phyloP scores from a whole-genome alignment of 2,797 vertebrate genomes.

The Acridotheres tristis region DNA sequence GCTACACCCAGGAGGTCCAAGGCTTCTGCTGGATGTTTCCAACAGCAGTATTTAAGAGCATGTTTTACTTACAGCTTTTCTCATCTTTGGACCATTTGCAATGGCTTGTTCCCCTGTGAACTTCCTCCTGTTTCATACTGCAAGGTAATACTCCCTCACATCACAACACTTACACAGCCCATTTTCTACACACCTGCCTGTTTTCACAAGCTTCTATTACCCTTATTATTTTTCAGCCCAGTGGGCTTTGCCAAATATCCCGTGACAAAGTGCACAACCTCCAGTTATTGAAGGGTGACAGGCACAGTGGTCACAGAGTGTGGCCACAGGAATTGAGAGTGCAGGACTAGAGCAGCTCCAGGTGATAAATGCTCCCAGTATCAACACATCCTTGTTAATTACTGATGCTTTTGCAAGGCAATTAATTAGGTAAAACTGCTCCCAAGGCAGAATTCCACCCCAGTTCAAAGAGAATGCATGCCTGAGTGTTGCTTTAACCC shows the following conservation, averaged over 20 bases:
- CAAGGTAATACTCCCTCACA: not conserved
- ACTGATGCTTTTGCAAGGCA: not conserved
- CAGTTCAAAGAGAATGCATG: not conserved
- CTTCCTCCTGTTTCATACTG: not conserved
- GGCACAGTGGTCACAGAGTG: not conserved
- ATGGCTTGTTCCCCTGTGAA: not conserved
- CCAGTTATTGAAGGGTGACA: not conserved
- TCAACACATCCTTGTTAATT: constrained; percentile 2
- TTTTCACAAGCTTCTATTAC: not conserved
- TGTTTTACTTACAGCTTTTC: not conserved
- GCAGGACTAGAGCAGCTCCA: not conserved
- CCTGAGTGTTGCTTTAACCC: not conserved
- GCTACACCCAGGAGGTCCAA: not conserved
- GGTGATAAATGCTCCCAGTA: not conserved
- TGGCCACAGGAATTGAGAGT: not conserved
- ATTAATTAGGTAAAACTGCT: not conserved
- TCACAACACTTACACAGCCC: not conserved
- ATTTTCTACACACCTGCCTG: not conserved
- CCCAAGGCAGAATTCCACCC: not conserved
- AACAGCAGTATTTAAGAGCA: not conserved
- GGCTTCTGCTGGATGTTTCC: not conserved
- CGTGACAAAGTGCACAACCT: not conserved
- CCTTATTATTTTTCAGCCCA: not conserved
- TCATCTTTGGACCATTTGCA: not conserved
- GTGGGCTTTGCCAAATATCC: not conserved